These are phyloP conservation scores for Psittacara wagleri DNA, from an alignment of 2,113 vertebrate genomes.

Conservation along the genomic window DNA sequence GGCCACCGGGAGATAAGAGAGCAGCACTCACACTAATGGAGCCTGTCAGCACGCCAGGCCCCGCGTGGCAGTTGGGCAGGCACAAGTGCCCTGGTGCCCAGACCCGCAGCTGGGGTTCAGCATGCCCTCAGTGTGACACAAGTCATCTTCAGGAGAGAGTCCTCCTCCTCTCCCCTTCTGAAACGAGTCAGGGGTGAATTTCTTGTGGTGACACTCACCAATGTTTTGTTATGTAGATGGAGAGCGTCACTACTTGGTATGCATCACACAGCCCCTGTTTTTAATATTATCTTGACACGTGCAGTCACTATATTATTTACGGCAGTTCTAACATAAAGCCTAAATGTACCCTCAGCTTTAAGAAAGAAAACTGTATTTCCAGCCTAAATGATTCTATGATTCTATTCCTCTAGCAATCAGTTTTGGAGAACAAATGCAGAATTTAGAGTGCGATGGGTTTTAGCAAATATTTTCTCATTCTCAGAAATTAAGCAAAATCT, in stretches of 20 bases:
- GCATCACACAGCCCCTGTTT: not conserved
- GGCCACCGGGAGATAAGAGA: slow-evolving; percentile 46
- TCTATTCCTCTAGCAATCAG: not conserved
- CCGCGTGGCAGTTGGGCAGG: not conserved
- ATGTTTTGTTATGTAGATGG: not conserved
- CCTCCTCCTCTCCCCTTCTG: not conserved
- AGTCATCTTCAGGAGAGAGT: not conserved
- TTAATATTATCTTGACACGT: not conserved
- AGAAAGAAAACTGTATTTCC: not conserved
- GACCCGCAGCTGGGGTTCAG: not conserved
- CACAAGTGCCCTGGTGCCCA: not conserved
- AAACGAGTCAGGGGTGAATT: not conserved
- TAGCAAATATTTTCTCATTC: not conserved
- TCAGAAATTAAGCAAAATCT: slow-evolving; percentile 13
- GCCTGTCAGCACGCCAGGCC: slow-evolving; percentile 63
- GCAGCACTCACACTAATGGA: slow-evolving; percentile 68
- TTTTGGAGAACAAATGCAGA: not conserved
- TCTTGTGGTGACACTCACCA: not conserved
- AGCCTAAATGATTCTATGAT: not conserved
- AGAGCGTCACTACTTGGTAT: not conserved
- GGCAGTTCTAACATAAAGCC: not conserved
- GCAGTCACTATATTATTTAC: slow-evolving; percentile 9
- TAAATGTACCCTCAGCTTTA: not conserved
- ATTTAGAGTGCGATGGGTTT: not conserved
- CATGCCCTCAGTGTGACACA: not conserved